Evolutionary conservation across 2,888 invertebrate genomes (phyloP).

Genomic region (Yponomeuta evonymella): DNA sequence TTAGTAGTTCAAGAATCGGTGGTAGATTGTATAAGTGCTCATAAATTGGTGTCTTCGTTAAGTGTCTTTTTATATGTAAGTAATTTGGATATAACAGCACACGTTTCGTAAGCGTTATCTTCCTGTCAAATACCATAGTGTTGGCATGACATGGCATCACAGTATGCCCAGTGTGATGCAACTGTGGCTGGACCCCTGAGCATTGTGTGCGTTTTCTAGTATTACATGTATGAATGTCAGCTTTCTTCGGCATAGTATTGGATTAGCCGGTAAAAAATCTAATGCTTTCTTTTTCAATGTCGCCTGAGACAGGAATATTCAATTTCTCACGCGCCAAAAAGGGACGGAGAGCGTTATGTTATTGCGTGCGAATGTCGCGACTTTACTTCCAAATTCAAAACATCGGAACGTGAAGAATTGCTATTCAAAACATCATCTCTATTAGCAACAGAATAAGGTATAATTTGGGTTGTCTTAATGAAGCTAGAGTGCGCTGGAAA

Average conservation of each 20-base stretch:
- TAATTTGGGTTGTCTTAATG: neutral
- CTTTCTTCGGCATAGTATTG: slow-evolving; percentile 72
- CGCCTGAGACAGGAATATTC: slow-evolving; percentile 41
- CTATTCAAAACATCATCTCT: neutral
- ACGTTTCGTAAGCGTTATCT: too few relatives aligned
- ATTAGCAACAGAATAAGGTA: neutral
- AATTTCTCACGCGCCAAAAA: slow-evolving; percentile 55
- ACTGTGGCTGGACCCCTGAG: too few relatives aligned
- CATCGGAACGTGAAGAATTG: neutral
- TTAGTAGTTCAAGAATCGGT: too few relatives aligned
- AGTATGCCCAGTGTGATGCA: too few relatives aligned
- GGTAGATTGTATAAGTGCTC: too few relatives aligned
- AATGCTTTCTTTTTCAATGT: slow-evolving; percentile 75
- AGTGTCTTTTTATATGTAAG: too few relatives aligned
- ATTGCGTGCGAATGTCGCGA: slow-evolving; percentile 48
- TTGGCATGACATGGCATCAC: too few relatives aligned
- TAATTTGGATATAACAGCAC: too few relatives aligned
- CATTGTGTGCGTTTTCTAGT: slow-evolving; percentile 55
- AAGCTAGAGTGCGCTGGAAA: slow-evolving; percentile 66
- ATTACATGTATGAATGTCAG: slow-evolving; percentile 68
- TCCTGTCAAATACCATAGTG: too few relatives aligned
- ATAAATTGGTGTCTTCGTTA: too few relatives aligned
- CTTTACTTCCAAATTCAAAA: slow-evolving; percentile 23
- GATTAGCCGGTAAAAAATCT: slow-evolving; percentile 52
- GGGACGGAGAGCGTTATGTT: slow-evolving; percentile 46